These are phyloP conservation scores for Scaptodrosophila latifasciaeformis DNA, from an alignment of 2,888 invertebrate species.

Conservation along the genomic window DNA sequence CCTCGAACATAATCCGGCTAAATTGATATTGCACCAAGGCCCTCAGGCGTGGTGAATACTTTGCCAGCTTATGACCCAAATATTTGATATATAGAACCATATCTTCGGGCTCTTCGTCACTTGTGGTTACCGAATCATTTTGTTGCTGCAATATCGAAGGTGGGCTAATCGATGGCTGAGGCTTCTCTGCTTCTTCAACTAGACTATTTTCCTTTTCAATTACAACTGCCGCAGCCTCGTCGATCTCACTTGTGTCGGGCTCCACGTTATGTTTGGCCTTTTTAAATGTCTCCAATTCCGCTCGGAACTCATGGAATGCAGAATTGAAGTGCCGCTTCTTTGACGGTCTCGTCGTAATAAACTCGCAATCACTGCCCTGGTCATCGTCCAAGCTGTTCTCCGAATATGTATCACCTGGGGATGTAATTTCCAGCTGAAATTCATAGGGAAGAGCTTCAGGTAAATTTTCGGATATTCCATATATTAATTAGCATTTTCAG, in stretches of 20 bases:
- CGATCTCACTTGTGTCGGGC: too few species aligned
- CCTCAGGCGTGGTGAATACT: slow-evolving; percentile 4
- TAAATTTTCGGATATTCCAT: too few species aligned
- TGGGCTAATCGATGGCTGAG: too few species aligned
- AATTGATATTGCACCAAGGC: slow-evolving; percentile 13
- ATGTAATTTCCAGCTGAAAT: neutral
- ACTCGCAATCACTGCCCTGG: slow-evolving; percentile 9
- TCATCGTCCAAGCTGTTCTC: neutral
- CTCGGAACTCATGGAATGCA: slow-evolving; percentile 8
- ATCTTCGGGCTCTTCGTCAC: slow-evolving; percentile 10
- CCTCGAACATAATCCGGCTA: slow-evolving; percentile 19
- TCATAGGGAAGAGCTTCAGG: neutral
- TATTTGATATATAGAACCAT: slow-evolving; percentile 6
- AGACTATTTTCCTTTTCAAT: too few species aligned
- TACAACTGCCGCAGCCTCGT: too few species aligned
- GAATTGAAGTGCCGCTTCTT: neutral
- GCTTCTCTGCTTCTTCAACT: too few species aligned
- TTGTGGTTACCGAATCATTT: too few species aligned
- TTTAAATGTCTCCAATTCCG: slow-evolving; percentile 10
- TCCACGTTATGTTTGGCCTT: too few species aligned
- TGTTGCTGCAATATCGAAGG: too few species aligned
- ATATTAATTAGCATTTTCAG: too few species aligned
- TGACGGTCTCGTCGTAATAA: neutral
- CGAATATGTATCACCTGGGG: neutral
- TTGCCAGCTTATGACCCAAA: slow-evolving; percentile 12